Percentiles rank a stretch among this genome's conserved stretches.
Conservation (phyloP, 2,888 invertebrate genomes). For the Amiota mariae region DNA sequence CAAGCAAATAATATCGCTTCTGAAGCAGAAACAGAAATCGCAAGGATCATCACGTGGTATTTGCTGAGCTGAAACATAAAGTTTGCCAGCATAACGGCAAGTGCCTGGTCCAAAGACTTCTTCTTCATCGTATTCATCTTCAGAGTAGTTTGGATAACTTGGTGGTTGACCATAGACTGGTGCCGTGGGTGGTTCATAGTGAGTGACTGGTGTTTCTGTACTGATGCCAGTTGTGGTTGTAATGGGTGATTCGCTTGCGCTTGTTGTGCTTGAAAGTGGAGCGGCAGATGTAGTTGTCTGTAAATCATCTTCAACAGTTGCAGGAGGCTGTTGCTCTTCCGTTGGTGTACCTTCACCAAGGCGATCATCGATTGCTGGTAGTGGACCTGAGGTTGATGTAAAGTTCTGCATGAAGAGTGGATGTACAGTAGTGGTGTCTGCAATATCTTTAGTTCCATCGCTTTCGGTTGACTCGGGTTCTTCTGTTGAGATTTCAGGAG, state of each 20-base stretch:
- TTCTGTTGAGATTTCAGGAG: slow-evolving; percentile 42
- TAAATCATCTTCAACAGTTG: slow-evolving; percentile 41
- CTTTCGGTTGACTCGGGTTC: slow-evolving; percentile 37
- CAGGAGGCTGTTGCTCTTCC: slow-evolving; percentile 43
- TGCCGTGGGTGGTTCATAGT: slow-evolving; percentile 62
- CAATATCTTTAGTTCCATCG: not conserved
- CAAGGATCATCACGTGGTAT: slow-evolving; percentile 95
- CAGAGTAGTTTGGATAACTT: slow-evolving; percentile 70
- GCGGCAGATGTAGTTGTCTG: slow-evolving; percentile 35
- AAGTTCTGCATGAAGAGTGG: slow-evolving; percentile 60
- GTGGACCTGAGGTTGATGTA: slow-evolving; percentile 49
- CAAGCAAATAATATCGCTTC: slow-evolving; percentile 94
- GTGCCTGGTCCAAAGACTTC: slow-evolving; percentile 89
- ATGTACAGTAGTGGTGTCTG: slow-evolving; percentile 54
- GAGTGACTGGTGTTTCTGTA: slow-evolving; percentile 50
- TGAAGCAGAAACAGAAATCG: slow-evolving; percentile 97
- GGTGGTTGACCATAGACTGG: slow-evolving; percentile 65
- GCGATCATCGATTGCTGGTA: slow-evolving; percentile 48
- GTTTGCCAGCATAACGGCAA: slow-evolving; percentile 92
- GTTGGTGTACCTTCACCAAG: slow-evolving; percentile 46
- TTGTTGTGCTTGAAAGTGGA: slow-evolving; percentile 36
- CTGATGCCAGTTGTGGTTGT: slow-evolving; percentile 45
- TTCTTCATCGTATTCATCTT: slow-evolving; percentile 85
- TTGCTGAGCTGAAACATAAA: slow-evolving; percentile 95
- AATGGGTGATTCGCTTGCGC: slow-evolving; percentile 46